Evolutionary conservation across 2,888 invertebrate species (phyloP).

Genomic region (Nezara viridula): DNA sequence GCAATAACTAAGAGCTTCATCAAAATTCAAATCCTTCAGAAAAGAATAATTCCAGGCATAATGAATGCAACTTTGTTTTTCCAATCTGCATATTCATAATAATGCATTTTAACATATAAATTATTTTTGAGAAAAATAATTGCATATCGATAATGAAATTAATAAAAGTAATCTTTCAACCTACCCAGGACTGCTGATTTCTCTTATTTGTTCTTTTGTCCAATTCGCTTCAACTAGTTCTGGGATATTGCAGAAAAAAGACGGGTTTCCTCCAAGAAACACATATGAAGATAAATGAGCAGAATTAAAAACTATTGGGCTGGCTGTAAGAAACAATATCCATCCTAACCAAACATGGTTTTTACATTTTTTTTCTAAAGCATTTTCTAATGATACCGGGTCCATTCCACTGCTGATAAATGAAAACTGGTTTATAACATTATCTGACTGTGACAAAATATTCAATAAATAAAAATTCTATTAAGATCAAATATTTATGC

Average conservation of each 20-base stretch:
- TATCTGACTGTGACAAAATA: no score
- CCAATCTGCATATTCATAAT: slow-evolving; percentile 50
- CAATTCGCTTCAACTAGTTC: slow-evolving; percentile 70
- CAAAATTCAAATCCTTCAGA: slow-evolving; percentile 70
- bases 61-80: slow-evolving; percentile 68
- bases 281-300: slow-evolving; percentile 73
- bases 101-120: background rate
- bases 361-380: slow-evolving; percentile 58
- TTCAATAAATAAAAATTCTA: no score
- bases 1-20: slow-evolving; percentile 68
- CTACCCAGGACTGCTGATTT: slow-evolving; percentile 68
- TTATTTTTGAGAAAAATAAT: background rate
- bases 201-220: slow-evolving; percentile 70
- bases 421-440: no score
- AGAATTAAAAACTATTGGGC: slow-evolving; percentile 60
- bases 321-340: slow-evolving; percentile 61
- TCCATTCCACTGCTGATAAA: slow-evolving; percentile 42
- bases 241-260: slow-evolving; percentile 71
- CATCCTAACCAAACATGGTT: slow-evolving; percentile 61
- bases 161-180: no score
- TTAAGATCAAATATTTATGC: no score
- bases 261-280: slow-evolving; percentile 64
- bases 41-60: slow-evolving; percentile 71
- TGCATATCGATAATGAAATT: no score
- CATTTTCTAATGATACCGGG: slow-evolving; percentile 47